Evolutionary conservation across 2,113 vertebrate species (phyloP).

Genomic region (Mus spicilegus): DNA sequence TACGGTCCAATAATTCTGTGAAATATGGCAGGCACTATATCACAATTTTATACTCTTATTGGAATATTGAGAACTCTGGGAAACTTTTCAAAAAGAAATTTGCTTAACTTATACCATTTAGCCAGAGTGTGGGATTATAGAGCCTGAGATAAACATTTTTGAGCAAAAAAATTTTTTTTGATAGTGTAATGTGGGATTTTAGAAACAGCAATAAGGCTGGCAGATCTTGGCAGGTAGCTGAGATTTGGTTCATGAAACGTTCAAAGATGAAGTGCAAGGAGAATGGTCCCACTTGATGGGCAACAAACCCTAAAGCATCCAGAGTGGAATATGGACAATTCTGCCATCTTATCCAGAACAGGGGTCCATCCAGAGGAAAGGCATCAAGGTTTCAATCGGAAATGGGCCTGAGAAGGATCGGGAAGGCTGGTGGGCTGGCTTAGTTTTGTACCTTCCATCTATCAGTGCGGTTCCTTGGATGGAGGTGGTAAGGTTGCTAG

Average conservation of each 20-base stretch:
- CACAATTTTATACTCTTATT: neutral
- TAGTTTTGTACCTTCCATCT: neutral
- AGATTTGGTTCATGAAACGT: neutral
- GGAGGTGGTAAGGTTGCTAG: neutral
- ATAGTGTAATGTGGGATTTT: neutral
- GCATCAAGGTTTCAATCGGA: neutral
- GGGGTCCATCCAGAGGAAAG: neutral
- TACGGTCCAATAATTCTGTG: constrained; percentile 45
- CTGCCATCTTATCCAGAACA: neutral
- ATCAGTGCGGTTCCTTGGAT: neutral
- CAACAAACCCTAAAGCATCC: neutral
- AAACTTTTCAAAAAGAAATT: constrained; percentile 55
- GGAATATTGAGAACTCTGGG: constrained; percentile 14
- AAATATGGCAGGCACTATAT: neutral
- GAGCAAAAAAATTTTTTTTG: neutral
- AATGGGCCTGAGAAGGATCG: neutral
- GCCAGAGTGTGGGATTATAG: constrained; percentile 39
- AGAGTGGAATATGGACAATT: neutral
- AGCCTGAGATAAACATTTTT: neutral
- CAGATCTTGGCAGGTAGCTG: neutral
- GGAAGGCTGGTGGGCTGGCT: neutral
- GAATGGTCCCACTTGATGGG: neutral
- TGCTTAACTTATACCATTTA: constrained; percentile 36
- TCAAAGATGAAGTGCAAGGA: neutral
- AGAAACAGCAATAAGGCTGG: neutral